Evolutionary conservation across 2,888 invertebrate species (phyloP).

Genomic region (Cataglyphis cursor): DNA sequence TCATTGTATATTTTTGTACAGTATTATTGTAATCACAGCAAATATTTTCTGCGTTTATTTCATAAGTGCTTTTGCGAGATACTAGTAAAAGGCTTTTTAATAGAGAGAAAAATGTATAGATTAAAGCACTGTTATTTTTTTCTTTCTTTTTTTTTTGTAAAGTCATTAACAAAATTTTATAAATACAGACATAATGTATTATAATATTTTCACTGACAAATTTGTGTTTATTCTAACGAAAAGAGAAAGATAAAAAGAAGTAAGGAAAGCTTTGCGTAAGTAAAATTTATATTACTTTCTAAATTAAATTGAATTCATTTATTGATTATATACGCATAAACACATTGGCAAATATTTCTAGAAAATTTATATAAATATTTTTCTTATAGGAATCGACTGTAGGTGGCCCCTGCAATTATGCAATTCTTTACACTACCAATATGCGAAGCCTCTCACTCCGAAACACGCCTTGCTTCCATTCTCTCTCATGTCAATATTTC

Average conservation of each 20-base stretch:
- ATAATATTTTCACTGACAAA: neutral
- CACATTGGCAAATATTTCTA: neutral
- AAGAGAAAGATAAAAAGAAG: neutral
- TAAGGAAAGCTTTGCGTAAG: neutral
- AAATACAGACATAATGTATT: neutral
- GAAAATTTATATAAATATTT: neutral
- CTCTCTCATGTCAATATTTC: neutral
- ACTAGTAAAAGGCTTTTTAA: neutral
- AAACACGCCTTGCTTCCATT: neutral
- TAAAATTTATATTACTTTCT: neutral
- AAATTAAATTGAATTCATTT: neutral
- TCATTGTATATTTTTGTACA: neutral
- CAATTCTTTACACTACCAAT: neutral
- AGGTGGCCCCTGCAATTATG: neutral
- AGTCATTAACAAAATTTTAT: neutral
- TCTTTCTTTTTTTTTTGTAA: neutral
- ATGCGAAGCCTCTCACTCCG: neutral
- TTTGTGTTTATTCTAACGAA: neutral
- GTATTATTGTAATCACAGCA: neutral
- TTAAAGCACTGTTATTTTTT: neutral
- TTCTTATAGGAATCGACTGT: neutral
- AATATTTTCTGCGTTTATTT: neutral
- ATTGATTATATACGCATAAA: neutral
- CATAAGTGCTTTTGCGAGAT: neutral
- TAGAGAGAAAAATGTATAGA: neutral